Evolutionary conservation across 2,113 vertebrate species (phyloP).

Genomic region (Acrocephalus kingi): DNA sequence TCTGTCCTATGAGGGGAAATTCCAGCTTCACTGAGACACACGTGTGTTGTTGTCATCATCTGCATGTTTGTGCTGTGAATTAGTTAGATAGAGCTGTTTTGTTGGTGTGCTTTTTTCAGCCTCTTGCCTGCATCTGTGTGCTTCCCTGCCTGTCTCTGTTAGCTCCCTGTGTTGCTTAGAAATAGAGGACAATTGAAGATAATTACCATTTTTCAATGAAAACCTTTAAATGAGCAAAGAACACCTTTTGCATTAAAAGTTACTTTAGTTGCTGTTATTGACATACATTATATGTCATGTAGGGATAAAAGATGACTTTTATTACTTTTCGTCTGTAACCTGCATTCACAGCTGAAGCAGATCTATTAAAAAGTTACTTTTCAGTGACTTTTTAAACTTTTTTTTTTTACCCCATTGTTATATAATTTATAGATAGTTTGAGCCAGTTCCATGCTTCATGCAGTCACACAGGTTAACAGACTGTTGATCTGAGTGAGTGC

Average conservation of each 20-base stretch:
- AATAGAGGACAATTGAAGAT: neutral
- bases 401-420: neutral
- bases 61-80: slow-evolving; percentile 65
- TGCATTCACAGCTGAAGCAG: neutral
- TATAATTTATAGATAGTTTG: neutral
- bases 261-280: neutral
- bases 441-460: neutral
- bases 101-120: neutral
- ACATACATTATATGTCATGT: neutral
- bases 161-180: neutral
- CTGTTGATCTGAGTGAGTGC: slow-evolving; percentile 22
- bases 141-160: neutral
- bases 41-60: neutral
- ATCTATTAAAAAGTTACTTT: neutral
- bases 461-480: neutral
- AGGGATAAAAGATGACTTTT: neutral
- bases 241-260: neutral
- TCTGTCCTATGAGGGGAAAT: neutral
- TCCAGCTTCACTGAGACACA: slow-evolving; percentile 77
- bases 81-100: neutral
- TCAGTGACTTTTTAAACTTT: neutral
- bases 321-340: neutral
- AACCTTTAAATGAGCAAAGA: neutral
- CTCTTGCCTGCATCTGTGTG: slow-evolving; percentile 44
- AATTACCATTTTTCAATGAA: slow-evolving; percentile 44